Base-by-base conservation (phyloP, 2,797 vertebrate genomes). In the Natrix natrix region DNA sequence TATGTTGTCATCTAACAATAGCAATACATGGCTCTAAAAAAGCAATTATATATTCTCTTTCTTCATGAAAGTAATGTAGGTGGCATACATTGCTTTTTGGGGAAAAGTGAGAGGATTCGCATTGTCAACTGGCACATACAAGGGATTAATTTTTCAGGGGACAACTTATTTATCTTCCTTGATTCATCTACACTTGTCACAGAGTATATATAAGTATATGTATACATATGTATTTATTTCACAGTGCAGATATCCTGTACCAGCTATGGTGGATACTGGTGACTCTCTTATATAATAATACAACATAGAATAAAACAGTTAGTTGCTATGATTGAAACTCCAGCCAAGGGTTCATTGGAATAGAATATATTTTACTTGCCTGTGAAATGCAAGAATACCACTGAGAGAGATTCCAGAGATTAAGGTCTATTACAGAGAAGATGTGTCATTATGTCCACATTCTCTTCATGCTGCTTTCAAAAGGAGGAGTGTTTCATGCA, bases 21-120 rank as follows among this genome's bases (percentile, higher is more conserved):
- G 74, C 89, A 92, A 26, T 93, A 95, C 92, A n/a, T 57, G 96
- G 93, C 86, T 96, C 90, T 94, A 37, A 48, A 59, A 93, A 93
- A 90, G 17, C 66, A 61, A 94, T 94, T 88, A 48, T 48, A 3
- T 48, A 92, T 91, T 92, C 74, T 96, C 92, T 94, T 95, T 94
- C 94, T 92, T 90, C 93, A 93, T 95, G 94, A 92, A 91, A 57
- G 56, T 94, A 2, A 52, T 93, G 17, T 90, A 95, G 87, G 59
- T 91, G 66, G 66, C 3, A 28, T 88, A 56, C 37, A 88, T 94
- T 92, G 89, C 87, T 92, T 43, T 4, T 93, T 59, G 87, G 93
- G 87, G 92, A 90, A 63, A 16, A 92, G 95, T 93, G n/a, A 61
- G 92, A 57, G 93, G 96, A 95, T 57, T 5, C 94, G 95, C 94